Evolutionary conservation across 2,888 invertebrate species (phyloP), one percentile per base, ranked within the genome.

Genomic region (Cataglyphis rosenhaueri): DNA sequence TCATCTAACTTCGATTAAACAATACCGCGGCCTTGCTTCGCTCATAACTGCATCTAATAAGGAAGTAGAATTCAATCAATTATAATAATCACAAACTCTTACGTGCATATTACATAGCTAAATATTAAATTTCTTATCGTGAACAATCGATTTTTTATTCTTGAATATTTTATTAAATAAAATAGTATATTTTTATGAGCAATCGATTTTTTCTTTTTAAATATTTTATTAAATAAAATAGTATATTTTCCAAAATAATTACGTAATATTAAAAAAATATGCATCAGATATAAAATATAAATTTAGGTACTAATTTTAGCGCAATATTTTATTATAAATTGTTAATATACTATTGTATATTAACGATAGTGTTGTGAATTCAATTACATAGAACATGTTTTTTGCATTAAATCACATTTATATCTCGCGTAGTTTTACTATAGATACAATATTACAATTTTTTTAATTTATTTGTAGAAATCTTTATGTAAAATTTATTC

Each of bases 1-100:
- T 71, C 61, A 71, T 12, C 78, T n/a, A 70, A 71, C 41, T 57
- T n/a, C 52, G 52, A 52, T 59, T 25, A 41, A 41, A 59, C 57
- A 44, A 35, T 44, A 61, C 21, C 15, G 15, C 15, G 12, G 15
- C 44, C 35, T 21, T 41, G 25, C 9, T 48, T 59, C 59, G 25
- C 44, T 71, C 35, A 59, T 70, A 59, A 21, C 44, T 57, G 41
- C 9, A 44, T 0, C 21, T 32, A 76, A 68, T 12, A 6, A 41
- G 57, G 3, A 41, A 44, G 25, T 6, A 18, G 25, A 48, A 48
- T 66, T 66, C 6, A 15, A 29, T 48, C 29, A 48, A 48, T 66
- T 29, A 29, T 21, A 29, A 3, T 6, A 32, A 65, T 3, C 18
- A 62, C n/a, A n/a, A 62, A 62, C 44, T 29, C 65, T 41, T 65